phyloP scores from a whole-genome alignment of 2,797 vertebrate species.

The Meda fulgida region DNA sequence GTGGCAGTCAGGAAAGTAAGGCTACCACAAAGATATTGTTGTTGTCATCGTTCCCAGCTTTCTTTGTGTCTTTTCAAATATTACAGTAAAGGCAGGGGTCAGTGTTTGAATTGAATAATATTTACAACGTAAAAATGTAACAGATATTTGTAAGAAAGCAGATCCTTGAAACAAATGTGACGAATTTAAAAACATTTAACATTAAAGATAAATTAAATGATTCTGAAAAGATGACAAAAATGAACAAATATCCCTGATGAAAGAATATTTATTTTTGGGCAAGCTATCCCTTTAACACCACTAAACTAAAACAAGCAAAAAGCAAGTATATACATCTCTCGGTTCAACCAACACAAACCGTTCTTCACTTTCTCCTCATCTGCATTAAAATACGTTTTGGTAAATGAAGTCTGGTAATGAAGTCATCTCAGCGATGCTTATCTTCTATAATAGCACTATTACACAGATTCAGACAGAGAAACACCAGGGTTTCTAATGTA shows the following conservation, averaged over 20 bases:
- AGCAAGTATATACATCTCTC: background rate
- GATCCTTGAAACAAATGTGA: background rate
- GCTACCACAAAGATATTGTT: constrained; percentile 66
- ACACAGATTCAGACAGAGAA: constrained; percentile 53
- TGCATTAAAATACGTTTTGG: constrained; percentile 58
- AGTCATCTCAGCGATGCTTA: constrained; percentile 60
- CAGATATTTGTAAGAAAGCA: background rate
- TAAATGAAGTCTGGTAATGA: constrained; percentile 70
- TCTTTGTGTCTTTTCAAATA: constrained; percentile 39
- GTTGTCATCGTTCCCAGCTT: constrained; percentile 62
- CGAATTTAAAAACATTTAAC: background rate
- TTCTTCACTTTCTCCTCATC: constrained; percentile 59
- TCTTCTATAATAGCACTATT: constrained; percentile 68
- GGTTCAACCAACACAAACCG: background rate
- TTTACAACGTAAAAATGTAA: background rate
- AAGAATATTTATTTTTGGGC: too few relatives aligned
- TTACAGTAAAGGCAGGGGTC: background rate
- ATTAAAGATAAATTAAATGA: background rate
- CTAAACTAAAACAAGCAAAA: background rate
- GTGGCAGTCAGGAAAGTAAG: constrained; percentile 73
- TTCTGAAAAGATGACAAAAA: background rate
- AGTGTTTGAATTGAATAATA: constrained; percentile 4
- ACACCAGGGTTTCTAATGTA: constrained; percentile 61
- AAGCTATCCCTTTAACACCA: background rate
- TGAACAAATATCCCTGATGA: background rate